A percentile compares a stretch with the other conserved stretches of the same genome.
phyloP scores from a whole-genome alignment of 2,113 vertebrate species.

The Stercorarius parasiticus region DNA sequence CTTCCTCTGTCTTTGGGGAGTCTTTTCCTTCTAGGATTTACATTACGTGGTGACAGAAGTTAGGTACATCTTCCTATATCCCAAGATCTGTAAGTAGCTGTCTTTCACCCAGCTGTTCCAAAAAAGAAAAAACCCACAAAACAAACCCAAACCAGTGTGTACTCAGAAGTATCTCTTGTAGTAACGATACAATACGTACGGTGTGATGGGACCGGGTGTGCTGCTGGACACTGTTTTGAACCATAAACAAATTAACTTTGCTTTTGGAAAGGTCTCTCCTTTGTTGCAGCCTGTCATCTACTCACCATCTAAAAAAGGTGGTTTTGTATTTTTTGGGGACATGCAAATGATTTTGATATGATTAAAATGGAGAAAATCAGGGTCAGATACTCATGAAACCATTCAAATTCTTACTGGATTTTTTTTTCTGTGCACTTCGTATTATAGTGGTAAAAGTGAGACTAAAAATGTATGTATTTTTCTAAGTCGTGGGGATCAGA shows the following conservation, averaged over 20 bases:
- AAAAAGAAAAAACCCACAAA: background rate
- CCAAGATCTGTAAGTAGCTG: background rate
- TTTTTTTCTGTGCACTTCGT: background rate
- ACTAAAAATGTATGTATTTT: background rate
- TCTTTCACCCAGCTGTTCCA: background rate
- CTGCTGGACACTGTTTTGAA: slow-evolving; percentile 36
- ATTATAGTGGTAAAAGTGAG: background rate
- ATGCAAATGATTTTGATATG: background rate
- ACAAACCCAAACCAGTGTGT: background rate
- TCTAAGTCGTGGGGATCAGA: background rate
- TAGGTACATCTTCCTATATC: background rate
- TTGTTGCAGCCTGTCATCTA: background rate
- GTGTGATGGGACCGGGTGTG: background rate
- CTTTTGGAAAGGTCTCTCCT: background rate
- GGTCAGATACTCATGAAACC: background rate
- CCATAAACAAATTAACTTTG: slow-evolving; percentile 43
- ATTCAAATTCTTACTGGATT: background rate
- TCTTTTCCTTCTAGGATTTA: background rate
- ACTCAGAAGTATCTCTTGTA: background rate
- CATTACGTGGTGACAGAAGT: background rate
- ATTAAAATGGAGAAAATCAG: background rate
- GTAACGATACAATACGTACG: background rate
- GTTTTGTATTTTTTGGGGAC: slow-evolving; percentile 13
- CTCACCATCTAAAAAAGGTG: background rate
- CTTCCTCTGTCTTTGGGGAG: background rate